Conservation (phyloP, 1,140 invertebrate species). For the Lysiphlebus fabarum region DNA sequence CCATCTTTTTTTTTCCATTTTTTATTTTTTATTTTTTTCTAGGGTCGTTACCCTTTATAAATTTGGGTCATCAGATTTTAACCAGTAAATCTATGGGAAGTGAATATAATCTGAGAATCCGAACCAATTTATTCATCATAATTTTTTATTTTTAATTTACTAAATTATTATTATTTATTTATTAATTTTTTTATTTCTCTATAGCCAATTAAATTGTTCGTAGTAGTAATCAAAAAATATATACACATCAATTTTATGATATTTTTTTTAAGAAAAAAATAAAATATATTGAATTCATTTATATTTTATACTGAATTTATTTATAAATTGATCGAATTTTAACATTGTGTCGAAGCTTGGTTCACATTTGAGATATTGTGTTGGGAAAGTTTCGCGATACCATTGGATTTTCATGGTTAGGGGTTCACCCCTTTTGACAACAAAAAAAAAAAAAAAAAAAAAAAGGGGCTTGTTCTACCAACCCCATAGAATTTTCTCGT, state of each 20-base stretch:
- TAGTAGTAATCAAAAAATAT: too few species aligned
- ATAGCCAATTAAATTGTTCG: neutral
- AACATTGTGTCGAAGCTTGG: too few species aligned
- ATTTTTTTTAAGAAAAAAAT: neutral
- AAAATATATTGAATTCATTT: too few species aligned
- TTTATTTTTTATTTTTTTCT: neutral
- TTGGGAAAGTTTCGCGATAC: constrained; percentile 19
- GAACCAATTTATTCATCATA: too few species aligned
- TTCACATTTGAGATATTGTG: neutral
- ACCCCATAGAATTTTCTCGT: constrained; percentile 24
- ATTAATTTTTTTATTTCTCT: constrained; percentile 2
- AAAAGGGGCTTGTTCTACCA: constrained; percentile 18
- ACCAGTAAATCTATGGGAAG: neutral
- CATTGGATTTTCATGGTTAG: constrained; percentile 17
- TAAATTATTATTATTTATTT: neutral
- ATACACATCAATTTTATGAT: neutral
- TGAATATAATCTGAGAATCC: neutral
- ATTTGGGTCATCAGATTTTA: constrained; percentile 20
- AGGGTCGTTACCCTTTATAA: constrained; percentile 20
- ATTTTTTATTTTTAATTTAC: too few species aligned
- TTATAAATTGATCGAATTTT: too few species aligned
- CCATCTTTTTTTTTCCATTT: neutral
- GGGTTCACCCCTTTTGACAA: constrained; percentile 12
- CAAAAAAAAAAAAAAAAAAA: neutral
- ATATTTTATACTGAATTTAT: too few species aligned